Evolutionary conservation across 2,797 vertebrate species (phyloP).

Genomic region (Ceyx erithaca): DNA sequence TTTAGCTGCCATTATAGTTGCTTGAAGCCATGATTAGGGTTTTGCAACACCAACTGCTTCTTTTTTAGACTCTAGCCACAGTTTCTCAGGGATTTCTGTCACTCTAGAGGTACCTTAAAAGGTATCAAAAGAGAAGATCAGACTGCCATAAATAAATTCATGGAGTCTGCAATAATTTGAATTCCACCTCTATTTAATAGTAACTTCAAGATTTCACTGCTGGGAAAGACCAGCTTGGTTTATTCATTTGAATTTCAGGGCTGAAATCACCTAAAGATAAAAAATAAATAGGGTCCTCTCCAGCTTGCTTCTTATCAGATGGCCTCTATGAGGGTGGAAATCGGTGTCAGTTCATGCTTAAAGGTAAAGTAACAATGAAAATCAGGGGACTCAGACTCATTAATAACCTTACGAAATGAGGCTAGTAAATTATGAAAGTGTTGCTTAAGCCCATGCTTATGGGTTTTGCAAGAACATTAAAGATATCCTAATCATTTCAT

Average conservation of each 20-base stretch:
- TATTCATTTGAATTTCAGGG: background rate
- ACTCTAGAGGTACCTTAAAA: background rate
- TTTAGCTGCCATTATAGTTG: background rate
- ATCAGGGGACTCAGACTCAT: background rate
- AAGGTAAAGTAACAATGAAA: background rate
- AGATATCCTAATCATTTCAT: background rate
- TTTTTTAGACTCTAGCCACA: background rate
- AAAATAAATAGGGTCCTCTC: background rate
- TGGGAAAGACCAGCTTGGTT: background rate
- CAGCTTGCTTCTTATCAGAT: background rate
- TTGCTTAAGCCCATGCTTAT: background rate
- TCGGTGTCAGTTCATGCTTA: background rate
- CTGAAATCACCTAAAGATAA: background rate
- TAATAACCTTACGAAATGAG: background rate
- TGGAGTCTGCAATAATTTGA: background rate
- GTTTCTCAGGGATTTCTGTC: constrained; percentile 7
- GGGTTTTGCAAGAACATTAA: background rate
- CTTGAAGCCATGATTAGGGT: background rate
- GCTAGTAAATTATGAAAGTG: background rate
- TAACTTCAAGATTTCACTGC: background rate
- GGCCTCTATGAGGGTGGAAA: background rate
- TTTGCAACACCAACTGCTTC: background rate
- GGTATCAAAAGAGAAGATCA: background rate
- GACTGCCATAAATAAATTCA: background rate
- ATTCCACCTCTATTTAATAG: background rate